phyloP scores from a whole-genome alignment of 1,140 invertebrate genomes.

The Centruroides sculpturatus region DNA sequence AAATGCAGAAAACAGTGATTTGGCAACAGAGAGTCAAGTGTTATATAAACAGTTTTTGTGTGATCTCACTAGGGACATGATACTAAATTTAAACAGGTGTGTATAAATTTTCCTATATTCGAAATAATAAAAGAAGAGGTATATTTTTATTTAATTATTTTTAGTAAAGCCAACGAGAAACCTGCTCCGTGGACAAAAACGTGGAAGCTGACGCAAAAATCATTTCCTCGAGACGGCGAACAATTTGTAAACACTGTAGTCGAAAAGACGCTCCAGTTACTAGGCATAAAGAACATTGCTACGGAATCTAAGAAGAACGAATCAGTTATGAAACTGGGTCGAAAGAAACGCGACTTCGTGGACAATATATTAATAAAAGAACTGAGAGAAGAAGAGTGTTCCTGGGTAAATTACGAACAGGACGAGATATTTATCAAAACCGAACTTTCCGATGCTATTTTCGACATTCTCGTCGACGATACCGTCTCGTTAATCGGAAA shows the following conservation, averaged over 20 bases:
- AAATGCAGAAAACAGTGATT: not conserved
- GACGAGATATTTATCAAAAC: constrained; percentile 53
- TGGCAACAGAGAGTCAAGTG: constrained; percentile 12
- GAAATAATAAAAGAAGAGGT: not conserved
- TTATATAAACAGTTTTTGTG: constrained; percentile 39
- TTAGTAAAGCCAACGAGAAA: constrained; percentile 2
- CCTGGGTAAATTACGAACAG: constrained; percentile 53
- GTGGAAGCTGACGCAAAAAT: constrained; percentile 38
- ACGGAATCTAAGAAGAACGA: not conserved
- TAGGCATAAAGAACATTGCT: not conserved
- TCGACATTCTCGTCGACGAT: constrained; percentile 45
- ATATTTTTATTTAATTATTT: not conserved
- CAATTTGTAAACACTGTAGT: not conserved
- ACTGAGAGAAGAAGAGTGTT: constrained; percentile 48
- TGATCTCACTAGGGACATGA: constrained; percentile 46
- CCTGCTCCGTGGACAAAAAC: constrained; percentile 33
- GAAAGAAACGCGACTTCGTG: constrained; percentile 52
- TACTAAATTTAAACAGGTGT: constrained; percentile 31
- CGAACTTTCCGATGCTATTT: constrained; percentile 44
- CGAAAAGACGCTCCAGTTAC: not conserved
- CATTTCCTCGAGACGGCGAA: constrained; percentile 30
- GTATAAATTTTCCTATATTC: constrained; percentile 12
- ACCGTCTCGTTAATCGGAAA: constrained; percentile 32
- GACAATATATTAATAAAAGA: constrained; percentile 53
- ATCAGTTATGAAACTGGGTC: constrained; percentile 36